phyloP scores from a whole-genome alignment of 2,113 vertebrate species.

The Ammodytes marinus region DNA sequence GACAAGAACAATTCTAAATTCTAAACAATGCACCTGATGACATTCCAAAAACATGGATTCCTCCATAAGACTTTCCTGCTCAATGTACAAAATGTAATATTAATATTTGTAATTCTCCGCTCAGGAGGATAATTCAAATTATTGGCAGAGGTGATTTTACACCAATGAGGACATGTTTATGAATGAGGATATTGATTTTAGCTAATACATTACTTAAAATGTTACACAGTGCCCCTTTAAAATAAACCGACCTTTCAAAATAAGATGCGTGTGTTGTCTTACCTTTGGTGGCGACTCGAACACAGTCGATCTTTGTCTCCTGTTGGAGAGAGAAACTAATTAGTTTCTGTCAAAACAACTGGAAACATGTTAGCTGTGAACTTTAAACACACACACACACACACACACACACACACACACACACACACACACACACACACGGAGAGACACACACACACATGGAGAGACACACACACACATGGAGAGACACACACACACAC shows the following conservation, averaged over 20 bases:
- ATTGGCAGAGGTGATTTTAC: too few relatives aligned
- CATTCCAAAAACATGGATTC: too few relatives aligned
- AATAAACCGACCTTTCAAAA: slow-evolving; percentile 21
- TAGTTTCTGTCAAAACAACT: slow-evolving; percentile 55
- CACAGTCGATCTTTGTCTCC: slow-evolving; percentile 98
- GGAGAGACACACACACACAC: slow-evolving; percentile 22
- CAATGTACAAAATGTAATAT: too few relatives aligned
- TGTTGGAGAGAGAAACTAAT: slow-evolving; percentile 80
- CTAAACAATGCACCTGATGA: too few relatives aligned
- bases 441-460: slow-evolving; percentile 55
- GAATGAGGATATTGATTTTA: too few relatives aligned
- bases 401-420: slow-evolving; percentile 23
- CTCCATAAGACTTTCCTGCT: too few relatives aligned
- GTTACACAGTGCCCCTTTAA: not conserved
- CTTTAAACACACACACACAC: slow-evolving; percentile 6
- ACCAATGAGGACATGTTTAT: too few relatives aligned
- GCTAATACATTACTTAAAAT: too few relatives aligned
- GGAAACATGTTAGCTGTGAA: slow-evolving; percentile 41
- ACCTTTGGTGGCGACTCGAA: slow-evolving; percentile 97
- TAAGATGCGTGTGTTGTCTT: slow-evolving; percentile 47
- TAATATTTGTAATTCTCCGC: too few relatives aligned
- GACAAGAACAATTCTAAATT: too few relatives aligned
- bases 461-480: slow-evolving; percentile 35
- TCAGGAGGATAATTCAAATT: too few relatives aligned
- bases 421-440: slow-evolving; percentile 21